Conservation (phyloP, 1,140 invertebrate genomes). For the Drosophila leontia region DNA sequence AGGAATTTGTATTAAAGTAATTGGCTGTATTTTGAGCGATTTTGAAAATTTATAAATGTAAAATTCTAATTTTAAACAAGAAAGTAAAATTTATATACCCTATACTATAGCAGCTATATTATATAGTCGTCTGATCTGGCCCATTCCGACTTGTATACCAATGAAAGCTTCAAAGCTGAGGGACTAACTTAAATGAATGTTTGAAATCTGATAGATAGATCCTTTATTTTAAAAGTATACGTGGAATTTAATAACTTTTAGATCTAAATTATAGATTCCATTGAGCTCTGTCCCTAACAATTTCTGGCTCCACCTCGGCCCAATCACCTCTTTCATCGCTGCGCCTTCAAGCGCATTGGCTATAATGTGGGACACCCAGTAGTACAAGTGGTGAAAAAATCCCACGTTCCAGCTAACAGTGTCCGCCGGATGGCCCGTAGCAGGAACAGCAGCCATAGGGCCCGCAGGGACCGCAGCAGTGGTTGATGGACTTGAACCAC, state of each 20-base stretch:
- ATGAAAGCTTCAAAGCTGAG: too few relatives aligned
- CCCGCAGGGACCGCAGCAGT: slow-evolving; percentile 69
- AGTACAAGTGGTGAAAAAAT: slow-evolving; percentile 8
- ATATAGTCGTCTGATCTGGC: too few relatives aligned
- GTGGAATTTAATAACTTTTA: slow-evolving; percentile 20
- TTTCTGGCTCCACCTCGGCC: not conserved
- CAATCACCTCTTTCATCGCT: too few relatives aligned
- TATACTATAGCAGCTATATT: too few relatives aligned
- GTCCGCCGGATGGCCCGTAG: slow-evolving; percentile 65
- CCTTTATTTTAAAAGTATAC: not conserved
- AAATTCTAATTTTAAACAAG: too few relatives aligned
- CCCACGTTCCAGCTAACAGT: slow-evolving; percentile 63
- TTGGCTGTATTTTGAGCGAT: too few relatives aligned
- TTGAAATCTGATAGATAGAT: not conserved
- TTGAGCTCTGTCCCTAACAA: not conserved
- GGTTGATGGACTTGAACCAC: slow-evolving; percentile 66
- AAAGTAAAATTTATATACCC: too few relatives aligned
- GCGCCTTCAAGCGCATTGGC: not conserved
- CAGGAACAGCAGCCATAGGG: slow-evolving; percentile 71
- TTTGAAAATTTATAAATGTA: too few relatives aligned
- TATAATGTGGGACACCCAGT: too few relatives aligned
- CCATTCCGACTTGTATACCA: too few relatives aligned
- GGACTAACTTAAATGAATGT: too few relatives aligned
- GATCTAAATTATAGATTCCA: not conserved
- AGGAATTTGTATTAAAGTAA: not conserved